Base-by-base conservation (phyloP, 2,888 invertebrate genomes). In the Bhutanitis thaidina region DNA sequence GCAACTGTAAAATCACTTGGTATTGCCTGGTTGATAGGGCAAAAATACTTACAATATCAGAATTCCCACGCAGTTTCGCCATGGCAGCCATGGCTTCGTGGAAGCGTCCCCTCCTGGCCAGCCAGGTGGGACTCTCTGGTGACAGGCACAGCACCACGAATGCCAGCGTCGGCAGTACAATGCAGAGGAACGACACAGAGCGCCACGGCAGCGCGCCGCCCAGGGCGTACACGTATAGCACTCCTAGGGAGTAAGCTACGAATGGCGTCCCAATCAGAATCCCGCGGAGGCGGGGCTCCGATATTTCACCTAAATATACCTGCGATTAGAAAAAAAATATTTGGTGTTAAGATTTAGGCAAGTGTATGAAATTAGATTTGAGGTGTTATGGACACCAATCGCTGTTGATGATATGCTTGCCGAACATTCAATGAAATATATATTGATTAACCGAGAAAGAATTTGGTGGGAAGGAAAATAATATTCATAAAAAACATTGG, bases 81-180 rank as follows among this genome's bases (percentile, higher is more conserved):
- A 94, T 83, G 3, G 93, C 92, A 34, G 90, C 81, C 83, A 87
- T 87, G 1, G 90, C 90, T 8, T 87, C 86, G 54, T 87, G 88
- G 69, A 90, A 88, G 49, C 91, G 89, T 0, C 92, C 92, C 40
- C 91, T 88, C 14, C 93, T 85, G 1, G 93, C 91, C 45, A 95
- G 80, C 95, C 94, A 95, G 0, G 92, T 92, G 0, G 95, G 95
- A 62, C 93, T 94, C 72, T 95, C 95, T 0, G 94, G 94, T 30
- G 94, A 91, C 54, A 92, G 84, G 64, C 89, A 90, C 47, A 95
- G 84, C n/a, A 92, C 91, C 1, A 92, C 52, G 35, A 93, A 86
- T 0, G 93, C 91, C 20, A 92, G 56, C 0, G 87, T 64, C 0
- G 95, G 95, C 43, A 94, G 72, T 40, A 92, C 76, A 16, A 90